These are phyloP conservation scores for Trididemnum nubilum DNA, from an alignment of 23 tunicate species.

Conservation along the genomic window DNA sequence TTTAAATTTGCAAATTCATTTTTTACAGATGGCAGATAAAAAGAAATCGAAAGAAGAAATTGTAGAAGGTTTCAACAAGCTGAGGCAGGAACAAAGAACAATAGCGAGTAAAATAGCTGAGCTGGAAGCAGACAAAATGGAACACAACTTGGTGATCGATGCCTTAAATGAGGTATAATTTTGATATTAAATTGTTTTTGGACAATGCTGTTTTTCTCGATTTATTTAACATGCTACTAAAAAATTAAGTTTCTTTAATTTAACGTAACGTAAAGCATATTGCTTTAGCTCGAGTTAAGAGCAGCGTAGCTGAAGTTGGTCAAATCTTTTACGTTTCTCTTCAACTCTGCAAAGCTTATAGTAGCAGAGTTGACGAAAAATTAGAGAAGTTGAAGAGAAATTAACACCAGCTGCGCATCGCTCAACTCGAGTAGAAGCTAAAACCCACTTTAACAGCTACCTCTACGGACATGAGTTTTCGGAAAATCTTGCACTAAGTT, in stretches of 20 bases:
- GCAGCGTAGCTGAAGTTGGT: too few relatives aligned
- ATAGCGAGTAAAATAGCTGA: constrained; percentile 72
- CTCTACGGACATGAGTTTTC: too few relatives aligned
- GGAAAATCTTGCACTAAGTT: too few relatives aligned
- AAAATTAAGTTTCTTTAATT: background rate
- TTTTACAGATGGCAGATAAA: constrained; percentile 47
- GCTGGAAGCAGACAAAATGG: constrained; percentile 70
- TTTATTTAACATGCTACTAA: background rate
- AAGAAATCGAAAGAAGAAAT: constrained; percentile 74
- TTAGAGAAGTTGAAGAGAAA: too few relatives aligned
- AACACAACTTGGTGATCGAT: constrained; percentile 66
- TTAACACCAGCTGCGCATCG: too few relatives aligned
- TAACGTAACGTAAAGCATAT: background rate
- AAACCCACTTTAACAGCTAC: too few relatives aligned
- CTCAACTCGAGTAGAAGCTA: too few relatives aligned
- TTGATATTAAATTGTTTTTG: background rate
- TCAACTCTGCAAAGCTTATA: too few relatives aligned
- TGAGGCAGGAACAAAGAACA: constrained; percentile 81
- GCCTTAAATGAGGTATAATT: constrained; percentile 61
- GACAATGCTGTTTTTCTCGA: background rate
- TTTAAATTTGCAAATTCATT: background rate
- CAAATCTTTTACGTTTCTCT: too few relatives aligned
- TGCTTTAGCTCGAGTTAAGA: too few relatives aligned
- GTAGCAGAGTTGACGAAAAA: too few relatives aligned
- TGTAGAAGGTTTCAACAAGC: constrained; percentile 78